phyloP scores from a whole-genome alignment of 2,888 invertebrate genomes.

The Brachyptera putata region DNA sequence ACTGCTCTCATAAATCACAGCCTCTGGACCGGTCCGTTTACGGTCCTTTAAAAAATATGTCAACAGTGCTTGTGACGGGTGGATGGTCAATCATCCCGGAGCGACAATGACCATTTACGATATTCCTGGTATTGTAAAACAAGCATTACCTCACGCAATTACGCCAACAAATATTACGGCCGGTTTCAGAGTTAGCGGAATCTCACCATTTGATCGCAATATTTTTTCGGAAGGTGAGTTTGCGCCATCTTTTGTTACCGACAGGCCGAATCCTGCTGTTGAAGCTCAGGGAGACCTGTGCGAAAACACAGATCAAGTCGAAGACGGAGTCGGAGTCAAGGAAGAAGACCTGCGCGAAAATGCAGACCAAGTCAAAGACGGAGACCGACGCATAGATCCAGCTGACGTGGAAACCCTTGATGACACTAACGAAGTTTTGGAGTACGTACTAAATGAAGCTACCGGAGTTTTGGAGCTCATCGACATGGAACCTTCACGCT shows the following conservation, averaged over 20 bases:
- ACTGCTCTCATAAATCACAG: slow-evolving; percentile 41
- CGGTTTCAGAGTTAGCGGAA: slow-evolving; percentile 34
- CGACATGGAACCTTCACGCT: too few species aligned
- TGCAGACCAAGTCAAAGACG: too few species aligned
- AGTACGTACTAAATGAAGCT: background rate
- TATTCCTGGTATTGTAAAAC: slow-evolving; percentile 21
- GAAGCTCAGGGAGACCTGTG: background rate
- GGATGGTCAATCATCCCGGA: slow-evolving; percentile 37
- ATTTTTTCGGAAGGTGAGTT: slow-evolving; percentile 32
- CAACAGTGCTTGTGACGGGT: slow-evolving; percentile 37
- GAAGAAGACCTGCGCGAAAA: too few species aligned
- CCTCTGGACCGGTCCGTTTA: slow-evolving; percentile 39
- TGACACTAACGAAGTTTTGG: background rate
- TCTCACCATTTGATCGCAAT: slow-evolving; percentile 34
- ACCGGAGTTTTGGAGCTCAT: background rate
- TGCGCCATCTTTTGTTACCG: slow-evolving; percentile 27
- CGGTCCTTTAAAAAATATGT: slow-evolving; percentile 40
- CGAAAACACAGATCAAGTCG: too few species aligned
- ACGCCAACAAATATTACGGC: slow-evolving; percentile 31
- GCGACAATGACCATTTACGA: slow-evolving; percentile 39
- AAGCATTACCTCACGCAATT: slow-evolving; percentile 28
- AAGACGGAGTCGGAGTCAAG: too few species aligned
- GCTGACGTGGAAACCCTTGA: too few species aligned
- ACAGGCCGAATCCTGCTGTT: slow-evolving; percentile 17
- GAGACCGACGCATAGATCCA: too few species aligned